Conservation (phyloP, 2,797 vertebrate species). For the Enteromius radiatus region DNA sequence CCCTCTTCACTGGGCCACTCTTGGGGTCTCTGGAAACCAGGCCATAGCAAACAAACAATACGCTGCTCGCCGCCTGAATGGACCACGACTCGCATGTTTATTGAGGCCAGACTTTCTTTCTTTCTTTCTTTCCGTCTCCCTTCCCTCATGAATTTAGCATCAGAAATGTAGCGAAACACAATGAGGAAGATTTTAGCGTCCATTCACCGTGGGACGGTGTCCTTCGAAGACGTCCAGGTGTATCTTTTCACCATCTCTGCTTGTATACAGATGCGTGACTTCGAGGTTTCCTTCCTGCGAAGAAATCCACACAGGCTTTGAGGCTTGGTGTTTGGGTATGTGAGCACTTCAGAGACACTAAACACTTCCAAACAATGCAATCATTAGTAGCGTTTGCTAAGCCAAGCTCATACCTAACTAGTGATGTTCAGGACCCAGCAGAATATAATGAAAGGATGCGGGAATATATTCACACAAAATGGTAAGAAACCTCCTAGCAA, state of each 20-base stretch:
- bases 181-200: conserved; percentile 61
- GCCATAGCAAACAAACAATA: conserved; percentile 93
- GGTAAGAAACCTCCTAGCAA: background rate
- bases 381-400: conserved; percentile 10
- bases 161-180: conserved; percentile 64
- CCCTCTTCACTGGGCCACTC: conserved; percentile 83
- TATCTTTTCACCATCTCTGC: conserved; percentile 45
- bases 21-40: conserved; percentile 85
- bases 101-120: conserved; percentile 78
- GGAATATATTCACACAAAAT: background rate
- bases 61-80: conserved; percentile 75
- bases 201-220: conserved; percentile 61
- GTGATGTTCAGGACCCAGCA: background rate
- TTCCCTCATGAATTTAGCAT: conserved; percentile 60
- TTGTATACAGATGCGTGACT: conserved; percentile 52
- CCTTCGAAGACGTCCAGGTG: conserved; percentile 54
- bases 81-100: conserved; percentile 86
- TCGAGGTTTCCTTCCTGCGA: conserved; percentile 13
- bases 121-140: conserved; percentile 70
- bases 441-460: no score
- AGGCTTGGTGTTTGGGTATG: conserved; percentile 20
- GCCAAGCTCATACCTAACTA: background rate
- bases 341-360: conserved; percentile 41
- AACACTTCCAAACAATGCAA: conserved; percentile 19
- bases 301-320: conserved; percentile 21